A percentile compares a stretch with the other conserved stretches of the same genome.
These are phyloP conservation scores for Caiman crocodilus DNA, from an alignment of 2,797 vertebrate genomes.

Conservation along the genomic window DNA sequence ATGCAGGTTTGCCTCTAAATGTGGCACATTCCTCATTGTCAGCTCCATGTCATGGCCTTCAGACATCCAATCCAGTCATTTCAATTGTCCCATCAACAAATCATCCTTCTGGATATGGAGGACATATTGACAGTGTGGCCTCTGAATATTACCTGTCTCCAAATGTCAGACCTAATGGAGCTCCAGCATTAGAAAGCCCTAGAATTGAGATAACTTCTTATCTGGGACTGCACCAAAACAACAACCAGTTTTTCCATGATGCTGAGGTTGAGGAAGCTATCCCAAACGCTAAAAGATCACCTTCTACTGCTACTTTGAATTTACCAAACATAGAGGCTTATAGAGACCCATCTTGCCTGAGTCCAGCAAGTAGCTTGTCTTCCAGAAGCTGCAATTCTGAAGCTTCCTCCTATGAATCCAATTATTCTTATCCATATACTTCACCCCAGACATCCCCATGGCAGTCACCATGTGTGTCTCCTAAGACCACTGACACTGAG, in stretches of 20 bases:
- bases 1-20: conserved; percentile 86
- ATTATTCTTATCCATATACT: conserved; percentile 92
- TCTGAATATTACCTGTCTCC: conserved; percentile 87
- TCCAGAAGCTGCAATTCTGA: conserved; percentile 97
- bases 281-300: conserved; percentile 84
- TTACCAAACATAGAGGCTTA: conserved; percentile 92
- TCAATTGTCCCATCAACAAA: conserved; percentile 83
- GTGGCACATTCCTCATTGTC: conserved; percentile 88
- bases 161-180: conserved; percentile 86
- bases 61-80: conserved; percentile 85
- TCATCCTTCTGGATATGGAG: conserved; percentile 86
- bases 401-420: conserved; percentile 95
- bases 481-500: conserved; percentile 89
- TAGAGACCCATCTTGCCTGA: conserved; percentile 94
- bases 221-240: conserved; percentile 82
- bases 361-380: conserved; percentile 96
- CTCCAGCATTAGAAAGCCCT: conserved; percentile 92
- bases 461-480: conserved; percentile 96
- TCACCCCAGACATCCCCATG: conserved; percentile 97
- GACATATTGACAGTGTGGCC: conserved; percentile 82
- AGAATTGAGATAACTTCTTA: conserved; percentile 98
- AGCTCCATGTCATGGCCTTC: conserved; percentile 91
- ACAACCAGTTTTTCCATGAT: conserved; percentile 90
- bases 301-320: conserved; percentile 91
- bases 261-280: conserved; percentile 86